Percentiles rank a stretch among this genome's conserved stretches.
These are phyloP conservation scores for Brachionichthys hirsutus DNA, from an alignment of 2,113 vertebrate species.

Conservation along the genomic window DNA sequence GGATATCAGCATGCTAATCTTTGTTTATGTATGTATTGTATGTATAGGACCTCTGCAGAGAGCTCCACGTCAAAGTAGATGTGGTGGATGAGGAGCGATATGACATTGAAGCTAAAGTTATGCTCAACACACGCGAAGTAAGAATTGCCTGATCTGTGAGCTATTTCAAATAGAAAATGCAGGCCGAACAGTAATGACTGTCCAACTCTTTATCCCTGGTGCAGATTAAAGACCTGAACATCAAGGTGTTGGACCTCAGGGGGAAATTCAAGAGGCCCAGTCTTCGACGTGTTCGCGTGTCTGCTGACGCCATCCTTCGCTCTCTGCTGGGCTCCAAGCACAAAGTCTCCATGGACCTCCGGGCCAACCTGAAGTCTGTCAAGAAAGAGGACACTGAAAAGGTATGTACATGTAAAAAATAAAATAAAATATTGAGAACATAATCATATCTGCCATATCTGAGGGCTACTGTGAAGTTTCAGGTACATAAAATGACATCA, in stretches of 20 bases:
- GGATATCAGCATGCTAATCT: neutral
- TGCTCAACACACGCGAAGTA: conserved; percentile 90
- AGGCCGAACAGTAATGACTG: neutral
- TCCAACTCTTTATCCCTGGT: neutral
- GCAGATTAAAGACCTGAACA: conserved; percentile 90
- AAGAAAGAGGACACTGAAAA: conserved; percentile 97
- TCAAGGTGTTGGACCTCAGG: conserved; percentile 91
- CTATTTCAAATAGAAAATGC: neutral
- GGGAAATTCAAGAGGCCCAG: conserved; percentile 93
- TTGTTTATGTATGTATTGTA: neutral
- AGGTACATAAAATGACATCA: conserved; percentile 26
- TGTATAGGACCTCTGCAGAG: conserved; percentile 86
- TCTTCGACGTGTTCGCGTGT: conserved; percentile 87
- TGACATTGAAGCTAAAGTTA: conserved; percentile 91
- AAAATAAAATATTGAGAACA: neutral
- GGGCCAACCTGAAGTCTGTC: conserved; percentile 95
- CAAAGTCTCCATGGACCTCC: conserved; percentile 94
- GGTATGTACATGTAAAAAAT: conserved; percentile 64
- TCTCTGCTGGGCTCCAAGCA: conserved; percentile 95
- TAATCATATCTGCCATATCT: neutral
- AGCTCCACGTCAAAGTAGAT: conserved; percentile 87
- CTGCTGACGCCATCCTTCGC: conserved; percentile 91
- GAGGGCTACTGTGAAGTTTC: conserved; percentile 4
- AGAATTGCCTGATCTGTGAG: neutral
- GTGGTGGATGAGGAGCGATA: conserved; percentile 93